A percentile compares a stretch with the other conserved stretches of the same genome.
Conservation (phyloP, 1,140 invertebrate species). For the Drosophila obscura region DNA sequence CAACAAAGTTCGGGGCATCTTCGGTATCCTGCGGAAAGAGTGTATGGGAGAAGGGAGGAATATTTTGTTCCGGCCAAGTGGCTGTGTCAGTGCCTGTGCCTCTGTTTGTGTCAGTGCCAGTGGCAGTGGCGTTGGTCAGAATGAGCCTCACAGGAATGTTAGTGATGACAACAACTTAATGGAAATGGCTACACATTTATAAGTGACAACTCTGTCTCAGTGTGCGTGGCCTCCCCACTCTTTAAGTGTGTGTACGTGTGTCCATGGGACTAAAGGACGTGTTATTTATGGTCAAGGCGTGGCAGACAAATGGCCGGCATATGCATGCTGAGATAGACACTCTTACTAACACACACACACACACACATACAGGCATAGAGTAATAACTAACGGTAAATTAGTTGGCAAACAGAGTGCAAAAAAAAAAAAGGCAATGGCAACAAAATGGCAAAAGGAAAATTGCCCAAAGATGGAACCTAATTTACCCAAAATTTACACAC, state of each 20-base stretch:
- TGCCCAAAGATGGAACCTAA: constrained; percentile 77
- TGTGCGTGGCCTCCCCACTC: constrained; percentile 9
- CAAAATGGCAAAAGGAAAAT: constrained; percentile 55
- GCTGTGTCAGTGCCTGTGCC: constrained; percentile 4
- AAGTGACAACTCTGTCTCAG: constrained; percentile 71
- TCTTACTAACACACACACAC: constrained; percentile 8
- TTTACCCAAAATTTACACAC: constrained; percentile 47
- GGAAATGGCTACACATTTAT: constrained; percentile 81
- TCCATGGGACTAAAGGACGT: constrained; percentile 59
- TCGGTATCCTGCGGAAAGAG: not conserved
- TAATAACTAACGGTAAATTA: constrained; percentile 81
- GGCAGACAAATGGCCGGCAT: constrained; percentile 79
- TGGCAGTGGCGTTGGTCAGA: constrained; percentile 34
- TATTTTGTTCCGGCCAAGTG: constrained; percentile 54
- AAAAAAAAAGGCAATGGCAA: constrained; percentile 27
- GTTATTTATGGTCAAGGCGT: constrained; percentile 78
- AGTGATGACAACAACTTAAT: constrained; percentile 82
- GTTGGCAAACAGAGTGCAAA: constrained; percentile 79
- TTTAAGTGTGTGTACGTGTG: constrained; percentile 15
- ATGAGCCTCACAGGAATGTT: constrained; percentile 71
- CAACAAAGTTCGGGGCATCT: not conserved
- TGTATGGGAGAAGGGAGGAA: not conserved
- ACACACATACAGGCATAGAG: constrained; percentile 22
- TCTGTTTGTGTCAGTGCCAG: constrained; percentile 6
- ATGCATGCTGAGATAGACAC: constrained; percentile 63